These are phyloP conservation scores for Pedetes capensis DNA, from an alignment of 2,113 vertebrate species.

Conservation along the genomic window DNA sequence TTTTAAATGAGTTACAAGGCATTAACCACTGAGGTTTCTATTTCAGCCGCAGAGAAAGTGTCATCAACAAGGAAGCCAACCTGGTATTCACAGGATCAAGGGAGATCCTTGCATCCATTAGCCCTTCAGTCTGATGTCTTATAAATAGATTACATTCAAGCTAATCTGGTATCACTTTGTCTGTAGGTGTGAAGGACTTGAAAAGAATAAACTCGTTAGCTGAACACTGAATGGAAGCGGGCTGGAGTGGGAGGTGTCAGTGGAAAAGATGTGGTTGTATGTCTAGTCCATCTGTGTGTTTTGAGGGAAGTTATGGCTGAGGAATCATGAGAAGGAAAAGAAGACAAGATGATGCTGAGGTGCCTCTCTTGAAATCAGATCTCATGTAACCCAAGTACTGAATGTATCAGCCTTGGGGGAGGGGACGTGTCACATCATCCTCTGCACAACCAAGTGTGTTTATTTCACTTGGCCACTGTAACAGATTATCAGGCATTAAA, in stretches of 20 bases:
- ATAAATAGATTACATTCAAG: not conserved
- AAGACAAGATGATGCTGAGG: not conserved
- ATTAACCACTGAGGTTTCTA: not conserved
- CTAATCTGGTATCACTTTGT: not conserved
- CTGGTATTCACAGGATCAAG: not conserved
- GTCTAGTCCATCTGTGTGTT: constrained; percentile 37
- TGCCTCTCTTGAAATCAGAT: not conserved
- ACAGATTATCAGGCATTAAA: not conserved
- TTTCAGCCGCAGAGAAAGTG: not conserved
- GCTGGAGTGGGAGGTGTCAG: constrained; percentile 5
- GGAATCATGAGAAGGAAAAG: not conserved
- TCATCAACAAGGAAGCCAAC: not conserved
- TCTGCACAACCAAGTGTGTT: too few species aligned
- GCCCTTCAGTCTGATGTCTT: not conserved
- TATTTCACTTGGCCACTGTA: not conserved
- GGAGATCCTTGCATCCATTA: not conserved
- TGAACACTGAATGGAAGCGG: constrained; percentile 49
- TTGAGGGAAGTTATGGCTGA: not conserved
- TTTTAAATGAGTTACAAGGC: constrained; percentile 1
- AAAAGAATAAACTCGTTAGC: constrained; percentile 30
- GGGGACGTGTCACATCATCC: too few species aligned
- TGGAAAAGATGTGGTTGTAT: not conserved
- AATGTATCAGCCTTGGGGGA: too few species aligned
- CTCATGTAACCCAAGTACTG: not conserved
- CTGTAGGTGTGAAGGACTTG: not conserved